phyloP scores from a whole-genome alignment of 2,113 vertebrate genomes.

The Charadrius vociferus region DNA sequence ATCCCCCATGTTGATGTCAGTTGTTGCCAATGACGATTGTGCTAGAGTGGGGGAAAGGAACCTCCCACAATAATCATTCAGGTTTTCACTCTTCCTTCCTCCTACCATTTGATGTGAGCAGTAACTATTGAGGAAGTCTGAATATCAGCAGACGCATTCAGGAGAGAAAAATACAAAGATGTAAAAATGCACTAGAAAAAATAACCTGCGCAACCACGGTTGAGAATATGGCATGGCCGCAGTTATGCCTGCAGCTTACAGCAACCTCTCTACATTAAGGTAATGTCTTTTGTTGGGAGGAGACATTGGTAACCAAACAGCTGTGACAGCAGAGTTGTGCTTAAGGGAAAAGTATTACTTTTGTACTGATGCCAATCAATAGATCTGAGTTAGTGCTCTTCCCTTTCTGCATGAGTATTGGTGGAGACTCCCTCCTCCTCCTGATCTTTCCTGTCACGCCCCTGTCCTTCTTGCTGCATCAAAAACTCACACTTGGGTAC shows the following conservation, averaged over 20 bases:
- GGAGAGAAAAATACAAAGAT: not conserved
- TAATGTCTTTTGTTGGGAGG: not conserved
- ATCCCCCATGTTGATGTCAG: not conserved
- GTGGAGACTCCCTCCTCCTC: not conserved
- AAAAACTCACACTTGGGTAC: not conserved
- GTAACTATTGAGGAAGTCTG: not conserved
- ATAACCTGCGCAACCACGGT: fast-evolving
- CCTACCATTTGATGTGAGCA: not conserved
- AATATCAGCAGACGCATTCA: not conserved
- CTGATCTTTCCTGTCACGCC: not conserved
- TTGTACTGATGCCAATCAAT: not conserved
- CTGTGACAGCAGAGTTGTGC: not conserved
- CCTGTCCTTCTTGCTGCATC: not conserved
- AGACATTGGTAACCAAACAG: not conserved
- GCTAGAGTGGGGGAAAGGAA: not conserved
- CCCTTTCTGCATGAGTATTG: not conserved
- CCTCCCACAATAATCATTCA: not conserved
- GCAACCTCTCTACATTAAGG: not conserved
- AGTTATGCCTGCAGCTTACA: not conserved
- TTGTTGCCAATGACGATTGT: not conserved
- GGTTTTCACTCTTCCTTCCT: not conserved
- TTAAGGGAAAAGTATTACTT: not conserved
- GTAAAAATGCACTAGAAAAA: not conserved
- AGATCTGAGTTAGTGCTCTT: not conserved
- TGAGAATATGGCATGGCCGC: not conserved